These are phyloP conservation scores for Helostoma temminkii DNA, from an alignment of 2,797 vertebrate genomes.

Conservation along the genomic window DNA sequence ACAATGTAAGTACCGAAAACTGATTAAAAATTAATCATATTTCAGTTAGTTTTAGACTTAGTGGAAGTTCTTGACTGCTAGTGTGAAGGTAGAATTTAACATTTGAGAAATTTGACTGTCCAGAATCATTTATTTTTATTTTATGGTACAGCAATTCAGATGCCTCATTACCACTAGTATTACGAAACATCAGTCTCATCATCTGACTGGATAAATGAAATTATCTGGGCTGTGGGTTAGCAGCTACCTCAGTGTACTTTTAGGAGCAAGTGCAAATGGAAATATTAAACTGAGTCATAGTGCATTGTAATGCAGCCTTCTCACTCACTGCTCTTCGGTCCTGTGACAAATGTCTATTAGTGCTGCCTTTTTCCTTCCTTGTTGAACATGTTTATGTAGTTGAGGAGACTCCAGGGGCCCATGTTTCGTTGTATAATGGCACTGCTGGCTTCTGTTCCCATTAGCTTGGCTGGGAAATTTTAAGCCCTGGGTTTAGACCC, in stretches of 20 bases:
- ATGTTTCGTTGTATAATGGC: slow-evolving; percentile 52
- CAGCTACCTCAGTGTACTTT: slow-evolving; percentile 7
- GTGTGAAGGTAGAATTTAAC: no score
- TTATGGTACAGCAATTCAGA: no score
- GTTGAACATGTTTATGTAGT: slow-evolving; percentile 51
- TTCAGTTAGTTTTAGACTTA: no score
- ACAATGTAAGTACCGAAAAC: no score
- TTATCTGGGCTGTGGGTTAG: no score
- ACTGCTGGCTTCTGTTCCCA: slow-evolving; percentile 54
- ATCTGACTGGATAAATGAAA: no score
- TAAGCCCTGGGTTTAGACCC: slow-evolving; percentile 35
- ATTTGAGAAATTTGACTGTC: no score
- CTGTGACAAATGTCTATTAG: slow-evolving; percentile 32
- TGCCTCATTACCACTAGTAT: no score
- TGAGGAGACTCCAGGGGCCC: slow-evolving; percentile 57
- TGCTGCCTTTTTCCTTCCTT: slow-evolving; percentile 26
- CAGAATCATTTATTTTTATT: no score
- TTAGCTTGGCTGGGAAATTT: slow-evolving; percentile 56
- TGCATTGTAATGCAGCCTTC: slow-evolving; percentile 19
- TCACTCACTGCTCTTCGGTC: slow-evolving; percentile 6
- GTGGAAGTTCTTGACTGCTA: no score
- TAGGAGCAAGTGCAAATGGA: neutral
- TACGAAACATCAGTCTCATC: no score
- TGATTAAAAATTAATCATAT: no score
- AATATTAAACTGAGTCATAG: slow-evolving; percentile 24